Evolutionary conservation across 2,888 invertebrate species (phyloP), one percentile per base, ranked within the genome.

Genomic region (Pammene fasciana): DNA sequence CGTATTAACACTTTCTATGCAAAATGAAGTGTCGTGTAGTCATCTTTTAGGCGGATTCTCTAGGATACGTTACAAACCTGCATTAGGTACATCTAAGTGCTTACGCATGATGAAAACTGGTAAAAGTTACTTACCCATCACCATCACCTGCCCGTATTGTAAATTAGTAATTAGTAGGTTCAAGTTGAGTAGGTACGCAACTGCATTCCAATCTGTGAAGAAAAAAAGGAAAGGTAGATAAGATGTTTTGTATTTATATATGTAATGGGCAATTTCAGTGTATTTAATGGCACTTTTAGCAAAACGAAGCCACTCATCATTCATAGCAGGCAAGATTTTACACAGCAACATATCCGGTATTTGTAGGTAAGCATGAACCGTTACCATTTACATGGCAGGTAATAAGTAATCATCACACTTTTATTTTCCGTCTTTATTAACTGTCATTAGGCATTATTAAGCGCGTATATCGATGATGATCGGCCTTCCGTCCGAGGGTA

Each of bases 381-480:
- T 83, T 83, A 83, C 75, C 75, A 79, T 82, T 81, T 82, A 77
- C 73, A 80, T 80, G 79, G 79, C 75, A 76, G 78, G 79, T 82
- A 84, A 87, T 89, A 89, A 89, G 90, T 88, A 89, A 88, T 89
- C 86, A 84, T 86, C 84, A 85, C 88, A 88, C 87, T 88, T 89
- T 90, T 89, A 89, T 90, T 89, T 89, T 89, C 86, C 73, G 86
- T 88, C 89, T 91, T 89, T 90, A 92, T 92, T 90, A 90, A 89
- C 88, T 89, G 89, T 92, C 91, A 92, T 92, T 92, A 92, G 89
- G 87, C 86, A 88, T 92, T 92, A 92, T 92, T 90, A 92, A 90
- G 87, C 87, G 83, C 82, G 85, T 86, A 86, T 90, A 91, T 89
- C 86, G 90, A 85, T 86, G 91, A 90, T 88, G 90, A 87, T 86